Base-by-base conservation (phyloP, 2,113 vertebrate genomes). In the Agapornis roseicollis region DNA sequence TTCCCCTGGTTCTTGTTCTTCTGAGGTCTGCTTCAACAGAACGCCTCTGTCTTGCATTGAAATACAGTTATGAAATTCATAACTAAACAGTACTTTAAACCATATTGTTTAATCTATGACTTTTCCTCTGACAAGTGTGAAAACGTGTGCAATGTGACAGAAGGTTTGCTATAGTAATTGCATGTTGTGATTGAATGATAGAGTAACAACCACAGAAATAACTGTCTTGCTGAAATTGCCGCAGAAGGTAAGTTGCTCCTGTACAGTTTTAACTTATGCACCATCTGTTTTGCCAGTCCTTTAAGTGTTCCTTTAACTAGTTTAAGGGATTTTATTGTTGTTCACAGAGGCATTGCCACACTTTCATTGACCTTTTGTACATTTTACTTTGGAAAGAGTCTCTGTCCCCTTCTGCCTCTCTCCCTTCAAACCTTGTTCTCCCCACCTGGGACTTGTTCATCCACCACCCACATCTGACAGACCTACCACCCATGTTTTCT, bases 171-270 rank as follows among this genome's bases (percentile, higher is more conserved):
- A 83, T 5, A 94, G 93, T 94, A 97, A 96, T 92, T 92, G 69
- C 79, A 71, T 88, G 94, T 96, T 97, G 93, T 96, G 96, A 97
- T 88, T 93, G 89, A 97, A 96, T 35, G 83, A 70, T 85, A 84
- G 83, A 76, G 91, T 83, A 89, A 87, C 74, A 89, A 47, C 58
- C 76, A 92, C 8, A 22, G 95, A 77, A 96, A 96, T 70, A 81
- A 91, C 64, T 35, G 93, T 71, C 88, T 87, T 71, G 80, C 79
- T 81, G 64, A 88, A 96, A 97, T 87, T 88, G 65, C 76, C 23
- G 23, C 52, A 88, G 91, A 95, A 96, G 92, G 94, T 88, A 93
- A 93, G 91, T 80, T 90, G 61, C 81, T 94, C 93, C 88, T 94
- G 91, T 86, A 90, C 93, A 96, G 85, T 64, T 95, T 91, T 94